A percentile compares a stretch with the other conserved stretches of the same genome.
Conservation (phyloP, 2,797 vertebrate species). For the Cossypha niveicapilla region DNA sequence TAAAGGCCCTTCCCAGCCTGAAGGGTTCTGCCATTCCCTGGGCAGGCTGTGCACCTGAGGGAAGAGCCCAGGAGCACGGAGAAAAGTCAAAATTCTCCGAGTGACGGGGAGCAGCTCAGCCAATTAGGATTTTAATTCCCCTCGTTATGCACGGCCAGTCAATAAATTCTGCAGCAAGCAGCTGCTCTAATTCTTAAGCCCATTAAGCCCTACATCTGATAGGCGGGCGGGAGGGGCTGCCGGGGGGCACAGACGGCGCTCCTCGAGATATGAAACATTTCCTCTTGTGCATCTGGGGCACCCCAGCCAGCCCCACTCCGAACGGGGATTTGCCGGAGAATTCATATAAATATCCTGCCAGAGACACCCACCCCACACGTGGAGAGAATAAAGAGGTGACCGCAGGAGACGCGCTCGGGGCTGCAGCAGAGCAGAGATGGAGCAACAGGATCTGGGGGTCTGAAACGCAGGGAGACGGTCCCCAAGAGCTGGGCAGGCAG, state of each 20-base stretch:
- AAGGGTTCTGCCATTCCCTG: too few relatives aligned
- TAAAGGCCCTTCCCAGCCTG: not conserved
- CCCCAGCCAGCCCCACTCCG: conserved; percentile 44
- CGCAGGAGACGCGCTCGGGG: not conserved
- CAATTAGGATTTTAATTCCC: conserved; percentile 65
- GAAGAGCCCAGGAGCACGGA: not conserved
- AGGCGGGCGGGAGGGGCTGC: conserved; percentile 17
- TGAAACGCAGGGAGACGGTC: not conserved
- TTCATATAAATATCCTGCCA: conserved; percentile 59
- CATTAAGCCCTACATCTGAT: conserved; percentile 60
- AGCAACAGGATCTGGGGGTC: not conserved
- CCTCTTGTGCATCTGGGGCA: conserved; percentile 68
- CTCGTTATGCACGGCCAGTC: conserved; percentile 66
- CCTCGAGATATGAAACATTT: conserved; percentile 69
- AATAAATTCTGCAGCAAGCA: conserved; percentile 72
- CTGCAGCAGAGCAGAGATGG: not conserved
- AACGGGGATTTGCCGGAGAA: conserved; percentile 68
- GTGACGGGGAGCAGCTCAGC: conserved; percentile 34
- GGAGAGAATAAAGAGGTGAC: conserved; percentile 52
- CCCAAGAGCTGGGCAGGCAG: not conserved
- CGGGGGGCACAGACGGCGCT: conserved; percentile 64
- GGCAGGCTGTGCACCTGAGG: not conserved
- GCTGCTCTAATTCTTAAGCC: conserved; percentile 70
- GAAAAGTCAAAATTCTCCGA: conserved; percentile 27
- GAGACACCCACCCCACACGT: conserved; percentile 37